Conservation (phyloP, 1,140 invertebrate genomes). For the Marisa cornuarietis region DNA sequence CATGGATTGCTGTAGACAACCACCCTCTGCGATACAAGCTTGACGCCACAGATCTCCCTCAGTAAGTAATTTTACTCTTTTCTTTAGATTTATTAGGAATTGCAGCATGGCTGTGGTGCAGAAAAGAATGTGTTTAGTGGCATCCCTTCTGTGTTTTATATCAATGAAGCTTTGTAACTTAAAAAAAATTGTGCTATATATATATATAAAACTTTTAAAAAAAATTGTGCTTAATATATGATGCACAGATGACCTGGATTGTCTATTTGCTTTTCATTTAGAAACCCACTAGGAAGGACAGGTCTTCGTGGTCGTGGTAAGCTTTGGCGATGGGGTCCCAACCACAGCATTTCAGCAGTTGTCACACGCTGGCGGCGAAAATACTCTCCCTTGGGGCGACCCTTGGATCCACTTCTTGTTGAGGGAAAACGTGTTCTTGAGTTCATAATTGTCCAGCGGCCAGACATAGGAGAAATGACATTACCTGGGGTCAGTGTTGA, state of each 20-base stretch:
- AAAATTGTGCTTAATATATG: too few relatives aligned
- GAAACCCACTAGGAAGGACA: constrained; percentile 68
- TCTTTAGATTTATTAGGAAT: neutral
- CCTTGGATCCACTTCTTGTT: constrained; percentile 31
- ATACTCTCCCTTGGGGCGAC: constrained; percentile 23
- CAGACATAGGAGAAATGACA: constrained; percentile 84
- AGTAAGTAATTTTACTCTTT: constrained; percentile 39
- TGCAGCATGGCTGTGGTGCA: neutral
- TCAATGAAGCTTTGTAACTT: too few relatives aligned
- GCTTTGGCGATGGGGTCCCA: constrained; percentile 68
- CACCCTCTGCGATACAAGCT: constrained; percentile 51
- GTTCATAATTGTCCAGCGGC: constrained; percentile 85
- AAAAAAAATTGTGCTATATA: too few relatives aligned
- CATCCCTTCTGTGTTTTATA: too few relatives aligned
- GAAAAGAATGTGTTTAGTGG: too few relatives aligned
- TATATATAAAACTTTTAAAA: too few relatives aligned
- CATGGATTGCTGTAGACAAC: constrained; percentile 50
- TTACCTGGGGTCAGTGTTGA: constrained; percentile 75
- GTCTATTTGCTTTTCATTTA: constrained; percentile 20
- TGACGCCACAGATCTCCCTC: constrained; percentile 47
- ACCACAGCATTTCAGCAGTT: constrained; percentile 65
- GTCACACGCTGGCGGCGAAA: constrained; percentile 62
- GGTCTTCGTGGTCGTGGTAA: constrained; percentile 66
- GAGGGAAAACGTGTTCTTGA: constrained; percentile 77
- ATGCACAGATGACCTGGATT: too few relatives aligned